Evolutionary conservation across 2,888 invertebrate species (phyloP), one percentile per base, ranked within the genome.

Genomic region (Argynnis bischoffii): DNA sequence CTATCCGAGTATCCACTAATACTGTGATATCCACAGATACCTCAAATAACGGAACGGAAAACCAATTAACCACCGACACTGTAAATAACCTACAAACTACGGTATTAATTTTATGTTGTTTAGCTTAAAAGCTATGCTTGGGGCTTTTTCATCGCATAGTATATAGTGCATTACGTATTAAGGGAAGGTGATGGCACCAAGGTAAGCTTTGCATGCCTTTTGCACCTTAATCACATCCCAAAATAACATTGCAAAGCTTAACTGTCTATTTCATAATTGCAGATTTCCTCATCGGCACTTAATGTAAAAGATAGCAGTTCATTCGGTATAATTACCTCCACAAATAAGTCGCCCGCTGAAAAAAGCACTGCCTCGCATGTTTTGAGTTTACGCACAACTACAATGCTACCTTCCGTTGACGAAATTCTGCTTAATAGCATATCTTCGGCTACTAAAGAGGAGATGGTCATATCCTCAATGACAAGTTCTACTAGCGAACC

Each of bases 1-100:
- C 93, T 81, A 92, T 92, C 90, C 94, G 93, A 93, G 94, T 94
- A 92, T 94, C 94, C 92, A 94, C 94, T 94, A 94, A 94, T 94
- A 94, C 93, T 93, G 94, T 93, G 94, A 94, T 87, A 86, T 85
- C 87, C 87, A 87, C 86, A 86, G 89, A 89, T 84, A 88, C 81
- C 81, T 92, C 91, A 93, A 94, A 94, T 93, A 94, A 93, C 93
- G 93, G 88, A 92, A 86, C 86, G 83, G 90, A 93, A 90, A 93
- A 88, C 76, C 79, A 83, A 82, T 88, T 89, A 90, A 92, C 88
- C 85, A 88, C 81, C 86, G 90, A 89, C 90, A 91, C 90, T 93
- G 93, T 93, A 93, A 91, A 93, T 93, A 93, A 92, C 90, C 90
- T 85, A 83, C 88, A 90, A 90, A 80, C 71, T 78, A 93, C 89